A percentile compares a stretch with the other conserved stretches of the same genome.
Evolutionary conservation across 2,113 vertebrate species (phyloP).

Genomic region (Syngnathus floridae): DNA sequence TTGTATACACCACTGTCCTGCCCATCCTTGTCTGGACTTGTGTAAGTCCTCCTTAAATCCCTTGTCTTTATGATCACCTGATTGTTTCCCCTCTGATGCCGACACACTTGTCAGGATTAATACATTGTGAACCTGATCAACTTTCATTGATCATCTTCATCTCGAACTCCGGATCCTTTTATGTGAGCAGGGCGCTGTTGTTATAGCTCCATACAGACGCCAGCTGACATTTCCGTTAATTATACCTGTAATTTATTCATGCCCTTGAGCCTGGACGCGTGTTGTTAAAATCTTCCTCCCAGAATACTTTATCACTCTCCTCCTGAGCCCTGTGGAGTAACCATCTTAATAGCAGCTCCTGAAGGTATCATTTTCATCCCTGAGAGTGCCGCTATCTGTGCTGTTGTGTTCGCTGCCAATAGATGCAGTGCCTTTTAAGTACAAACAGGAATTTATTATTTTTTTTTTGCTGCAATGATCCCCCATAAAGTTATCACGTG

Average conservation of each 20-base stretch:
- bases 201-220: slow-evolving; percentile 65
- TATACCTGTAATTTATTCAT: slow-evolving; percentile 77
- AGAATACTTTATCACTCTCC: slow-evolving; percentile 64
- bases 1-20: slow-evolving; percentile 22
- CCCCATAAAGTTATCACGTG: not conserved
- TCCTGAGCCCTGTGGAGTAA: slow-evolving; percentile 64
- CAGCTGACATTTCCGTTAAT: slow-evolving; percentile 76
- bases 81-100: slow-evolving; percentile 14
- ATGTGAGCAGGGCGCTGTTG: slow-evolving; percentile 58
- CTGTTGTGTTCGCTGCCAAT: slow-evolving; percentile 4
- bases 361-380: slow-evolving; percentile 55
- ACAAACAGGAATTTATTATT: slow-evolving; percentile 14
- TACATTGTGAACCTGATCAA: slow-evolving; percentile 54
- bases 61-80: slow-evolving; percentile 24
- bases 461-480: not conserved
- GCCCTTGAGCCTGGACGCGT: slow-evolving; percentile 68
- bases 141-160: slow-evolving; percentile 62
- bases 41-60: slow-evolving; percentile 8
- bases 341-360: slow-evolving; percentile 65
- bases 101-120: slow-evolving; percentile 30
- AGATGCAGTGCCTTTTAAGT: slow-evolving; percentile 24
- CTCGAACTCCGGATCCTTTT: slow-evolving; percentile 52
- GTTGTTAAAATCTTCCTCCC: slow-evolving; percentile 70
- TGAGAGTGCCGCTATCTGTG: slow-evolving; percentile 17
- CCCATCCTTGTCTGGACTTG: slow-evolving; percentile 9